Percentiles rank a stretch among this genome's conserved stretches.
These are phyloP conservation scores for Drosophila sordidapex DNA, from an alignment of 2,888 invertebrate genomes.

Conservation along the genomic window DNA sequence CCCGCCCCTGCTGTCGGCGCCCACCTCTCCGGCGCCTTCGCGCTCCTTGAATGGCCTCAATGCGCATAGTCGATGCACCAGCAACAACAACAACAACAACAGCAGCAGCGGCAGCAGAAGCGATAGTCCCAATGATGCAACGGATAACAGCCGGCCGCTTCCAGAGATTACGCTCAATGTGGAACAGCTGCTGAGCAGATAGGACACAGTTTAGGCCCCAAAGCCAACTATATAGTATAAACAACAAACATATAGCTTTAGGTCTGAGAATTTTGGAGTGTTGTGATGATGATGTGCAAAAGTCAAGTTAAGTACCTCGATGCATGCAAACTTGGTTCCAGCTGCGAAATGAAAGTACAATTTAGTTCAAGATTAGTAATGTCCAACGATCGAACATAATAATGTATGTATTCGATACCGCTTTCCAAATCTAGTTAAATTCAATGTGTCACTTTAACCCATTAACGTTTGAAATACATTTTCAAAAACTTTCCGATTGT, in stretches of 20 bases:
- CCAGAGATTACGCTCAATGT: constrained; percentile 82
- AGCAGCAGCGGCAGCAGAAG: constrained; percentile 24
- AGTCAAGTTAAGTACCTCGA: constrained; percentile 66
- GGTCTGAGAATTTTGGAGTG: constrained; percentile 51
- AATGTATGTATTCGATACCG: constrained; percentile 6
- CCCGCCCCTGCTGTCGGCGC: constrained; percentile 74
- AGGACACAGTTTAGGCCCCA: constrained; percentile 82
- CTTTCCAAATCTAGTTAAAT: constrained; percentile 19
- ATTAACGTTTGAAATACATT: constrained; percentile 16
- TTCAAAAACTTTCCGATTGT: background rate
- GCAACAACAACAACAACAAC: constrained; percentile 19
- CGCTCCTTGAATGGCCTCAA: constrained; percentile 72
- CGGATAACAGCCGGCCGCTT: constrained; percentile 41
- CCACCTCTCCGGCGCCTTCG: constrained; percentile 80
- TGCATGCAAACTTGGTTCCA: constrained; percentile 70
- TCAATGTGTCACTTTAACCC: constrained; percentile 25
- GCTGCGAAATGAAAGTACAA: constrained; percentile 76
- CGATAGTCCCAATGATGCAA: constrained; percentile 29
- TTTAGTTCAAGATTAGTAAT: constrained; percentile 63
- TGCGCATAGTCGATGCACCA: constrained; percentile 43
- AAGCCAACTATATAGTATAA: constrained; percentile 18
- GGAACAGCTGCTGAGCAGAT: constrained; percentile 82
- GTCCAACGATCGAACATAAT: constrained; percentile 22
- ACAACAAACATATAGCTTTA: constrained; percentile 58
- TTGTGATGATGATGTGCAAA: constrained; percentile 67